Conservation (phyloP, 1,140 invertebrate genomes). For the Macrobrachium nipponense region DNA sequence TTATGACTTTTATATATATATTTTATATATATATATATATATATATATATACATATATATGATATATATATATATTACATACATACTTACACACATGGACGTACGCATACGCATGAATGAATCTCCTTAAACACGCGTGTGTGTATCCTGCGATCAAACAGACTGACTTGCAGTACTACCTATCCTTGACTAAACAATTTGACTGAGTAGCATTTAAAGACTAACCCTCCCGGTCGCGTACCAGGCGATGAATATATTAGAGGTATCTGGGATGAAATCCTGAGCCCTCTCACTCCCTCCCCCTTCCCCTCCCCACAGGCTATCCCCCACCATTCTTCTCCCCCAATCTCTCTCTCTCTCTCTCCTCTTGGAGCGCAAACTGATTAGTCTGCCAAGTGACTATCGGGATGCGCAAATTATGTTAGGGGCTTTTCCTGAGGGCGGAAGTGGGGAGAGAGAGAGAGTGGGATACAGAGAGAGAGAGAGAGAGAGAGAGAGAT, state of each 20-base stretch:
- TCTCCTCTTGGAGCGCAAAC: constrained; percentile 29
- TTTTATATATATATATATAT: no score
- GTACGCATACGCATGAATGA: no score
- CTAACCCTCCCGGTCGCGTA: not conserved
- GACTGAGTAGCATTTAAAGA: not conserved
- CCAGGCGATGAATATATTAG: constrained; percentile 19
- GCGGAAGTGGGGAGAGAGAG: not conserved
- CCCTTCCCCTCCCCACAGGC: not conserved
- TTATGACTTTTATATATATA: no score
- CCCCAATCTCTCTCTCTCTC: not conserved
- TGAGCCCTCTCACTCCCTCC: not conserved
- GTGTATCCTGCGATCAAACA: no score
- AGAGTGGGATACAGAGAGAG: no score
- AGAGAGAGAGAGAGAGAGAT: no score
- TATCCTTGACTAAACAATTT: not conserved
- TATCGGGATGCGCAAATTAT: constrained; percentile 43
- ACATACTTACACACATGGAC: no score
- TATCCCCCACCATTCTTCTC: not conserved
- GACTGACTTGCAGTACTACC: no score
- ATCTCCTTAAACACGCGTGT: no score
- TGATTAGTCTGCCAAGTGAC: constrained; percentile 39
- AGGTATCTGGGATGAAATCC: constrained; percentile 22
- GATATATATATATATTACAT: no score
- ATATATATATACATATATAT: no score
- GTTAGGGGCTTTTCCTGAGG: constrained; percentile 11